Evolutionary conservation across 2,797 vertebrate genomes (phyloP).

Genomic region (Dicrostonyx torquatus): DNA sequence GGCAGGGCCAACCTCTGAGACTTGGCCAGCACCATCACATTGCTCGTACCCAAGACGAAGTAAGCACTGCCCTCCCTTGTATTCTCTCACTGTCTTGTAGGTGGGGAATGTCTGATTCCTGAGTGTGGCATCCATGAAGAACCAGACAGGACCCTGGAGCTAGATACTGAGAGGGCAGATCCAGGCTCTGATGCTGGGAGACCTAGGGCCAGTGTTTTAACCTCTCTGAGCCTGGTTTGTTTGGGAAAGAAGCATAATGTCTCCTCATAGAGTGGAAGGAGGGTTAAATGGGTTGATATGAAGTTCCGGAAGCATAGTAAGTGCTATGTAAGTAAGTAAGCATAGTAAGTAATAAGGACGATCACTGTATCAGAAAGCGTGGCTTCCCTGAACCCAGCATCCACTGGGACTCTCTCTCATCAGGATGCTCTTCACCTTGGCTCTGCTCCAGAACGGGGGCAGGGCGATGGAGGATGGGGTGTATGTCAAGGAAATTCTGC

Average conservation of each 20-base stretch:
- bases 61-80: not conserved
- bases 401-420: not conserved
- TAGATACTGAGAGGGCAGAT: not conserved
- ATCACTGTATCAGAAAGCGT: not conserved
- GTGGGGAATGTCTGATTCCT: not conserved
- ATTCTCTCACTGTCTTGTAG: not conserved
- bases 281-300: not conserved
- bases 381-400: not conserved
- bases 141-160: not conserved
- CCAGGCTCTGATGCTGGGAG: not conserved
- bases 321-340: not conserved
- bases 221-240: not conserved
- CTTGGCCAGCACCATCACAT: not conserved
- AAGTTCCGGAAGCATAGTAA: fast-evolving
- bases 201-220: not conserved
- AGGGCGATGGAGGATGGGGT: not conserved
- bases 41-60: not conserved
- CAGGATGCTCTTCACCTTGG: not conserved
- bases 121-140: not conserved
- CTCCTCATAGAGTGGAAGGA: not conserved
- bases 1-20: not conserved
- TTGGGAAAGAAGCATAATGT: not conserved
- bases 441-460: not conserved
- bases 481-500: constrained; percentile 4
- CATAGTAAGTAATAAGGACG: not conserved